phyloP scores from a whole-genome alignment of 2,113 vertebrate genomes.

The Gobio gobio region DNA sequence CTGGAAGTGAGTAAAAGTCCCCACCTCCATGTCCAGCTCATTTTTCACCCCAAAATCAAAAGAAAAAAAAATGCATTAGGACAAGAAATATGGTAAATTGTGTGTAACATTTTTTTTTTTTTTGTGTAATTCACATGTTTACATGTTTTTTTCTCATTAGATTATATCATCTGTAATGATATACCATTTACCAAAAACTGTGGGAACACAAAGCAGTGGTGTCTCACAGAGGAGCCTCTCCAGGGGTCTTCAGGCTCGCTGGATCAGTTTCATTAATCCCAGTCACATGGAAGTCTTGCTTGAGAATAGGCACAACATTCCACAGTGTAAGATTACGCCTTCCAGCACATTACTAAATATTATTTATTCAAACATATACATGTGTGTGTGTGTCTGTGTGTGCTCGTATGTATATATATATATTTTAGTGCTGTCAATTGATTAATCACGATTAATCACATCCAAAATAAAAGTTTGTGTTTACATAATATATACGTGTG shows the following conservation, averaged over 20 bases:
- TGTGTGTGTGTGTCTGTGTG: not conserved
- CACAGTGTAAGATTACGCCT: not conserved
- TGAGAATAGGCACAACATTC: not conserved
- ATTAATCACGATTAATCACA: too few relatives aligned
- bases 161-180: not conserved
- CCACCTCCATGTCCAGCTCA: not conserved
- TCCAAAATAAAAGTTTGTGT: too few relatives aligned
- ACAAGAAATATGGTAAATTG: not conserved
- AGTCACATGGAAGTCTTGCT: constrained; percentile 35
- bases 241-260: not conserved
- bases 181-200: not conserved
- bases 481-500: too few relatives aligned
- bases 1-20: constrained; percentile 37
- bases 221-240: not conserved
- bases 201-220: not conserved
- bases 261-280: constrained; percentile 28
- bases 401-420: not conserved
- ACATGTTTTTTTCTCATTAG: not conserved
- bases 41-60: not conserved
- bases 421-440: too few relatives aligned
- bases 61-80: not conserved
- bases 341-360: not conserved
- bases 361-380: not conserved
- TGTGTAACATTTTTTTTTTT: not conserved
- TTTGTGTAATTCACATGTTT: not conserved